These are phyloP conservation scores for Marisa cornuarietis DNA, from an alignment of 1,140 invertebrate genomes.

Conservation along the genomic window DNA sequence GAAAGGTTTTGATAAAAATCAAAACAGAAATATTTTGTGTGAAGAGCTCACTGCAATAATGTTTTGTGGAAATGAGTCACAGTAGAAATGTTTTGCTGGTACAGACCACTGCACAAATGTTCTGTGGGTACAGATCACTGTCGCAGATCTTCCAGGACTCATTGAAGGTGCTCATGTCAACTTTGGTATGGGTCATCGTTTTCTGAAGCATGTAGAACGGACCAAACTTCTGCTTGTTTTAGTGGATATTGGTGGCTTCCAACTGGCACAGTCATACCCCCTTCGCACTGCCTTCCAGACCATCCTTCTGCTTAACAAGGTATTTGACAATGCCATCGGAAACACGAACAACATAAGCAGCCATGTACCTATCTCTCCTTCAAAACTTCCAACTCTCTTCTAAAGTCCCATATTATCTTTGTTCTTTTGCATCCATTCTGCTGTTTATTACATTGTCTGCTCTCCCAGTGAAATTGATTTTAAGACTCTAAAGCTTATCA, in stretches of 20 bases:
- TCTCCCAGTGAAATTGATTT: neutral
- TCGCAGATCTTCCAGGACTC: constrained; percentile 94
- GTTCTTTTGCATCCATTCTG: neutral
- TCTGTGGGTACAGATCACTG: constrained; percentile 62
- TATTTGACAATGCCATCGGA: constrained; percentile 44
- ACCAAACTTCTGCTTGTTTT: constrained; percentile 87
- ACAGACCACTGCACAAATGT: too few species aligned
- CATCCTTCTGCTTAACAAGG: constrained; percentile 86
- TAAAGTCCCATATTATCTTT: neutral
- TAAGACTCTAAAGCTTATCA: too few species aligned
- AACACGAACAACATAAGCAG: neutral
- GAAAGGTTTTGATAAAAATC: too few species aligned
- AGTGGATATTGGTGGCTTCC: constrained; percentile 84
- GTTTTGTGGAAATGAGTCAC: too few species aligned
- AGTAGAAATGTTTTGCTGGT: too few species aligned
- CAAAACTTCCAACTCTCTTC: neutral
- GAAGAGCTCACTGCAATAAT: too few species aligned
- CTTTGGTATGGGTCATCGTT: constrained; percentile 88
- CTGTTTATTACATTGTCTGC: neutral
- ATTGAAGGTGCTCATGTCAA: constrained; percentile 92
- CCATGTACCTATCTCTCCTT: neutral
- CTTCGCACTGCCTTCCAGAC: constrained; percentile 85
- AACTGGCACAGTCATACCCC: constrained; percentile 50
- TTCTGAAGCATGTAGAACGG: constrained; percentile 90
- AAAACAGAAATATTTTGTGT: too few species aligned